Conservation (phyloP, 2,797 vertebrate genomes). For the Rallus crepitans region DNA sequence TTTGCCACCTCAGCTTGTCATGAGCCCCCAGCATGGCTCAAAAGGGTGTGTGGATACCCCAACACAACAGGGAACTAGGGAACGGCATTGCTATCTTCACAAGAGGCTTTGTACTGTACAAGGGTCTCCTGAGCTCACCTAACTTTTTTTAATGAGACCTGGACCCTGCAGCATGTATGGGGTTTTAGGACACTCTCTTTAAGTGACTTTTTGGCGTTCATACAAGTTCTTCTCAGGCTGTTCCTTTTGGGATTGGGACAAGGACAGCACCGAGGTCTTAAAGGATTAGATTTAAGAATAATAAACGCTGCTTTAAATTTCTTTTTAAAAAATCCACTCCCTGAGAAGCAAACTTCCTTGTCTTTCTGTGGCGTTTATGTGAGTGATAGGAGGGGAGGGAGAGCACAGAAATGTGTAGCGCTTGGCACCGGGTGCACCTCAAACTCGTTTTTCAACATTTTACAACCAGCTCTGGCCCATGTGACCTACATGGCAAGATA, state of each 20-base stretch:
- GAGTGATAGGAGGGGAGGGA: background rate
- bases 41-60: background rate
- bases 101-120: fast-evolving
- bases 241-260: background rate
- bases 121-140: background rate
- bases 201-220: background rate
- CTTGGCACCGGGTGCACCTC: slow-evolving; percentile 61
- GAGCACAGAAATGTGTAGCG: slow-evolving; percentile 59
- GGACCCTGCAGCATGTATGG: fast-evolving
- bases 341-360: slow-evolving; percentile 52
- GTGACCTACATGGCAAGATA: slow-evolving; percentile 68
- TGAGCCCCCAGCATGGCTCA: background rate
- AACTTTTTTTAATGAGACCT: background rate
- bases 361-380: slow-evolving; percentile 45
- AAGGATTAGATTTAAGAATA: slow-evolving; percentile 25
- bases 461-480: slow-evolving; percentile 43
- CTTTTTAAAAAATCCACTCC: background rate
- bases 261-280: background rate
- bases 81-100: background rate
- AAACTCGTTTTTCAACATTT: slow-evolving; percentile 78
- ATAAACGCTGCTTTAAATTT: background rate
- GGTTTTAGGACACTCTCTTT: background rate
- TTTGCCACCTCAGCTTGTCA: fast-evolving
- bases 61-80: background rate
- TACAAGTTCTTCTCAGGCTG: background rate